Conservation (phyloP, 2,113 vertebrate genomes). For the Dasyprocta punctata region DNA sequence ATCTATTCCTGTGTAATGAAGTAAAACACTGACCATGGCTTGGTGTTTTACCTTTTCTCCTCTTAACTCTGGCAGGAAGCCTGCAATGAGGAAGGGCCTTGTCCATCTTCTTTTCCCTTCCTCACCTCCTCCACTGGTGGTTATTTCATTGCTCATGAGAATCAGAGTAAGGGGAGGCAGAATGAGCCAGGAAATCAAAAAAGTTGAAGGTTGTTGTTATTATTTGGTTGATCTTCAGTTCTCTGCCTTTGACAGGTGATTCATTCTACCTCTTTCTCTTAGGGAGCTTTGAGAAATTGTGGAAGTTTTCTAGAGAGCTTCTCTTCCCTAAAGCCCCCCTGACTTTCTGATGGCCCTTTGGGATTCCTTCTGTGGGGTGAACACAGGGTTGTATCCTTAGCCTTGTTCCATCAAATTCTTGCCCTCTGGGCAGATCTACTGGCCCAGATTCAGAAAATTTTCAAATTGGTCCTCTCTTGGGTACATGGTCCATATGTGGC, state of each 20-base stretch:
- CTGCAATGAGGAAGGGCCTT: not conserved
- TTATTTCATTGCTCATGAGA: not conserved
- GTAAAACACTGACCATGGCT: not conserved
- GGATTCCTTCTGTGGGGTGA: not conserved
- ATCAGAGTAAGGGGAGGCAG: not conserved
- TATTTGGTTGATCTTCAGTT: not conserved
- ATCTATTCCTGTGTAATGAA: not conserved
- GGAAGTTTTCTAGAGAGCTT: not conserved
- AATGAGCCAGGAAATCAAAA: not conserved
- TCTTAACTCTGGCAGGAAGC: not conserved
- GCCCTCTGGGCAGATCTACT: not conserved
- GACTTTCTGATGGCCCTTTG: not conserved
- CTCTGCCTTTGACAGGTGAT: not conserved
- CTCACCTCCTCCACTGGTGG: not conserved
- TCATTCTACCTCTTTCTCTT: not conserved
- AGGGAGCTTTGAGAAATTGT: not conserved
- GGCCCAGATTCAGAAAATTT: not conserved
- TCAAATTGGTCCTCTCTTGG: not conserved
- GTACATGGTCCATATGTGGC: not conserved
- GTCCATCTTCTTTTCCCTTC: not conserved
- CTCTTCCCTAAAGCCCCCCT: not conserved
- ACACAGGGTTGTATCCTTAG: not conserved
- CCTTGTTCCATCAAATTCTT: not conserved
- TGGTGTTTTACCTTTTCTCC: not conserved
- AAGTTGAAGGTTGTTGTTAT: not conserved